Evolutionary conservation across 2,888 invertebrate species (phyloP).

Genomic region (Cyrtodaria siliqua): DNA sequence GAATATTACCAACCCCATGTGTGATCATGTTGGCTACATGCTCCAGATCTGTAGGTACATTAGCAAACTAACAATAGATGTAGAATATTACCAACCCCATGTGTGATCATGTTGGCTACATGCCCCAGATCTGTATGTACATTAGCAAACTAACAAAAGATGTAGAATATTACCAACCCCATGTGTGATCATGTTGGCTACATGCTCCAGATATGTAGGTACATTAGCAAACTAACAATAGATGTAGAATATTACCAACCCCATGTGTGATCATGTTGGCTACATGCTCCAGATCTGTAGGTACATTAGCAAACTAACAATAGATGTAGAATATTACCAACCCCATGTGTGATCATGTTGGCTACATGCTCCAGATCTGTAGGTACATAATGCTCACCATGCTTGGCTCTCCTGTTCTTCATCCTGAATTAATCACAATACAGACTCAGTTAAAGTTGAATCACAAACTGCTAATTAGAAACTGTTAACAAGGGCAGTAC

Average conservation of each 20-base stretch:
- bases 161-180: no score
- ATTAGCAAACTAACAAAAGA: no score
- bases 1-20: slow-evolving; percentile 91
- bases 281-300: slow-evolving; percentile 95
- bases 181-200: slow-evolving; percentile 96
- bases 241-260: no score
- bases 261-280: slow-evolving; percentile 97
- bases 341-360: slow-evolving; percentile 96
- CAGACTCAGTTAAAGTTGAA: no score
- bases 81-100: no score
- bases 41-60: slow-evolving; percentile 95
- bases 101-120: no score
- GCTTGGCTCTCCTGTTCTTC: slow-evolving; percentile 81
- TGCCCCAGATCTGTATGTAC: no score
- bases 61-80: no score
- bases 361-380: slow-evolving; percentile 96
- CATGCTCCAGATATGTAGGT: slow-evolving; percentile 95
- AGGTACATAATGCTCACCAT: slow-evolving; percentile 91
- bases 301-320: slow-evolving; percentile 88
- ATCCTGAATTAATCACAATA: slow-evolving; percentile 68
- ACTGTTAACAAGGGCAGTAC: no score
- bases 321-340: slow-evolving; percentile 74
- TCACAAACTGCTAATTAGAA: no score
- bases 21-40: slow-evolving; percentile 97
- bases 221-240: no score